Percentiles rank a stretch among this genome's conserved stretches.
phyloP scores from a whole-genome alignment of 1,140 invertebrate genomes.

The Zaprionus kolodkinae region DNA sequence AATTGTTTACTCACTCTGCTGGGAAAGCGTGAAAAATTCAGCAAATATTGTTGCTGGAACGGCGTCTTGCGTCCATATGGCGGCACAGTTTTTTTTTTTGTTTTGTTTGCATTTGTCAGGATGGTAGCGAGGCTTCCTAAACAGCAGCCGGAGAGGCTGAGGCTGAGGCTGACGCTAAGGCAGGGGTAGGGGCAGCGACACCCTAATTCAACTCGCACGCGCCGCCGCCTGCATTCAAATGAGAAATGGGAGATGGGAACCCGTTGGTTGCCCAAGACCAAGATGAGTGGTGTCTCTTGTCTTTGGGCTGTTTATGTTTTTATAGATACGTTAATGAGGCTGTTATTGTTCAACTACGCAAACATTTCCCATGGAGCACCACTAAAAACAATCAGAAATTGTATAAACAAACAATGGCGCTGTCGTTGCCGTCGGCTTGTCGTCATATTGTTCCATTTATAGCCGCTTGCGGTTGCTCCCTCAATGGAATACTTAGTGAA shows the following conservation, averaged over 20 bases:
- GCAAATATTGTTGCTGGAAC: constrained; percentile 59
- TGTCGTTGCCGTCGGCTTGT: constrained; percentile 52
- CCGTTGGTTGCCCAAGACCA: constrained; percentile 21
- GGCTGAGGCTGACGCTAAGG: not conserved
- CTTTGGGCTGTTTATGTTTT: constrained; percentile 75
- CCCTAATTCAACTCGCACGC: constrained; percentile 61
- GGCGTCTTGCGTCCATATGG: constrained; percentile 74
- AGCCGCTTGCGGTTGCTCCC: constrained; percentile 61
- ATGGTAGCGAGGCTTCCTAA: constrained; percentile 26
- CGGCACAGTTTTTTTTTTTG: constrained; percentile 33
- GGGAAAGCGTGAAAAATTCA: constrained; percentile 68
- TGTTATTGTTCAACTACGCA: constrained; percentile 75
- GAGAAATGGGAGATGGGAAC: constrained; percentile 9
- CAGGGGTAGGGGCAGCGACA: constrained; percentile 1
- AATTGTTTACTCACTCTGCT: constrained; percentile 63
- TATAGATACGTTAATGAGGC: constrained; percentile 80
- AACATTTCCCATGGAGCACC: constrained; percentile 50
- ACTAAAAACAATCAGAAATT: constrained; percentile 82
- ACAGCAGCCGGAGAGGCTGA: constrained; percentile 4
- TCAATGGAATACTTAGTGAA: constrained; percentile 1
- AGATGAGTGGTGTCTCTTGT: constrained; percentile 69
- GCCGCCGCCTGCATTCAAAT: constrained; percentile 34
- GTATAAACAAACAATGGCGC: constrained; percentile 78
- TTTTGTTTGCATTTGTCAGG: constrained; percentile 54
- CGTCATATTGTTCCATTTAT: constrained; percentile 77